These are phyloP conservation scores for Buphagus erythrorhynchus DNA, from an alignment of 2,797 vertebrate genomes.

Conservation along the genomic window DNA sequence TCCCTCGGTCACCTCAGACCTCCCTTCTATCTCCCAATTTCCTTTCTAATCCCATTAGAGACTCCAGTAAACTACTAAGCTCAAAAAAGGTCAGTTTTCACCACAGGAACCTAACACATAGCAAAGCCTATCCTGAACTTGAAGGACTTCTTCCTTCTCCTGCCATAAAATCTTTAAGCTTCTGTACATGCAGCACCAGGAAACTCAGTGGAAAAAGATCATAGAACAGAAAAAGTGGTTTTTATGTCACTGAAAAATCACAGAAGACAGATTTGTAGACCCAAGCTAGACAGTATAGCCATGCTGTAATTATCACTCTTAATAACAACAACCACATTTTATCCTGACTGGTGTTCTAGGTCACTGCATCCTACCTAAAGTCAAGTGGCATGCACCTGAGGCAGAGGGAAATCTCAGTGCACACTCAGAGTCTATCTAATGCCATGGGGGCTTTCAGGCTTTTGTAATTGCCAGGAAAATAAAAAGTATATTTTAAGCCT, in stretches of 20 bases:
- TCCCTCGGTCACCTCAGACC: not conserved
- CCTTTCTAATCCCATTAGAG: not conserved
- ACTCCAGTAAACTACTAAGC: not conserved
- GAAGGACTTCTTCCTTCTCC: not conserved
- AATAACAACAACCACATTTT: not conserved
- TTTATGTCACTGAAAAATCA: not conserved
- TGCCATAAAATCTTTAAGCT: not conserved
- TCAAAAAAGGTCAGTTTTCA: not conserved
- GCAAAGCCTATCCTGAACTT: not conserved
- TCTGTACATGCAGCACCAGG: not conserved
- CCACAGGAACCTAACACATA: not conserved
- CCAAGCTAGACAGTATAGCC: not conserved
- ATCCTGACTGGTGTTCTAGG: not conserved
- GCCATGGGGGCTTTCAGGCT: not conserved
- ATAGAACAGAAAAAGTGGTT: fast-evolving
- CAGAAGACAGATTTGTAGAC: not conserved
- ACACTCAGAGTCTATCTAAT: not conserved
- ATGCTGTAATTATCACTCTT: not conserved
- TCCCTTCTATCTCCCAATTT: not conserved
- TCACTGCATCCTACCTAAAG: not conserved
- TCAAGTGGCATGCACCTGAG: not conserved
- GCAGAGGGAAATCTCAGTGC: not conserved
- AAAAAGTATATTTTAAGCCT: not conserved
- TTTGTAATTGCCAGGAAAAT: not conserved
- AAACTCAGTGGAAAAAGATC: not conserved